Percentiles rank a stretch among this genome's conserved stretches.
Conservation (phyloP, 2,888 invertebrate species). For the Emesis russula region DNA sequence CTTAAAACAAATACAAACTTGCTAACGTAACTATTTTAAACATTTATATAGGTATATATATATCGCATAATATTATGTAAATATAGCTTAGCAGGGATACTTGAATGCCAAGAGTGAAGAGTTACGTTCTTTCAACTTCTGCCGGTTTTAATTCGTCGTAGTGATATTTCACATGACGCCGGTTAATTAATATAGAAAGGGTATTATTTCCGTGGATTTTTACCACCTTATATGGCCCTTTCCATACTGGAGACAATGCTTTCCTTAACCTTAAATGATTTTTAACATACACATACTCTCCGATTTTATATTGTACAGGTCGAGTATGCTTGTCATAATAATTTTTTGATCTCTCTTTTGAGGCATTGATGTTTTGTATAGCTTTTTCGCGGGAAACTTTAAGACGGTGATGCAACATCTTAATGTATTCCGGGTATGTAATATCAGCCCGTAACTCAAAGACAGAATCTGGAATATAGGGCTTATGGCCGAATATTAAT, state of each 20-base stretch:
- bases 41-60: too few relatives aligned
- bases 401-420: not conserved
- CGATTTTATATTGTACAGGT: not conserved
- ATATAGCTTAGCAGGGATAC: too few relatives aligned
- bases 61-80: too few relatives aligned
- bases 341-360: not conserved
- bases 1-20: too few relatives aligned
- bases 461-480: constrained; percentile 6
- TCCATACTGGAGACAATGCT: not conserved
- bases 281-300: constrained; percentile 12
- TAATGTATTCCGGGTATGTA: not conserved
- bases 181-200: not conserved
- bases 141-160: too few relatives aligned
- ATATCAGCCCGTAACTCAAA: not conserved
- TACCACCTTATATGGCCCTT: not conserved
- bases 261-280: not conserved
- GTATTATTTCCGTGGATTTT: not conserved
- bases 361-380: not conserved
- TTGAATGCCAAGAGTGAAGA: too few relatives aligned
- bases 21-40: too few relatives aligned
- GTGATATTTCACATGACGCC: too few relatives aligned
- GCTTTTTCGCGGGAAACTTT: not conserved
- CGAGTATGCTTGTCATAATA: not conserved
- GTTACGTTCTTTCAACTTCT: too few relatives aligned
- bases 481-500: constrained; percentile 21